Evolutionary conservation across 2,113 vertebrate genomes (phyloP).

Genomic region (Nymphicus hollandicus): DNA sequence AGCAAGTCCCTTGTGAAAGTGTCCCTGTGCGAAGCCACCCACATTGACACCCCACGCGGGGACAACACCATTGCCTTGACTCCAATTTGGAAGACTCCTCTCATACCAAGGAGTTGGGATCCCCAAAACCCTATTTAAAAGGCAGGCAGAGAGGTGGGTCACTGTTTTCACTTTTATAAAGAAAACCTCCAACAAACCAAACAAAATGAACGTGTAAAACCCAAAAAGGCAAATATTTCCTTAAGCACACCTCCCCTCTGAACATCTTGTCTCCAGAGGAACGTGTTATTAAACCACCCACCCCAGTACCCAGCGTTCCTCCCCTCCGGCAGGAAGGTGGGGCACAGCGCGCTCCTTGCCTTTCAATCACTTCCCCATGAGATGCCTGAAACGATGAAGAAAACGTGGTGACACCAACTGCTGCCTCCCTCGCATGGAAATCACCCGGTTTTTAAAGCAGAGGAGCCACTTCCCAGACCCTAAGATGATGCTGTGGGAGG

Average conservation of each 20-base stretch:
- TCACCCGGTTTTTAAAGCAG: neutral
- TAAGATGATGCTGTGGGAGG: neutral
- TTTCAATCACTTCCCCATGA: neutral
- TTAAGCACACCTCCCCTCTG: neutral
- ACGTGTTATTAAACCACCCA: conserved; percentile 49
- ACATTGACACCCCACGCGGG: fast-evolving
- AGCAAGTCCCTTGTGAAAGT: neutral
- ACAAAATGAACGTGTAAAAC: neutral
- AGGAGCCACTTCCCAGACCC: neutral
- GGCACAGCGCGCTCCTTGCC: neutral
- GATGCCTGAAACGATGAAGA: neutral
- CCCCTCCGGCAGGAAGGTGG: conserved; percentile 43
- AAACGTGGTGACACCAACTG: neutral
- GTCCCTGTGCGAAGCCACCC: neutral
- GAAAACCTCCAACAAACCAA: neutral
- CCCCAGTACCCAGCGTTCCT: conserved; percentile 13
- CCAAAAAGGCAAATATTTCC: neutral
- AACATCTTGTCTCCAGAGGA: conserved; percentile 54
- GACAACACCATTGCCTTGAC: neutral
- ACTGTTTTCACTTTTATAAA: neutral
- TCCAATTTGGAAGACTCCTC: neutral
- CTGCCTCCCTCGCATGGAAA: neutral
- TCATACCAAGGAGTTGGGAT: neutral
- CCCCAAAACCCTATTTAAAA: neutral
- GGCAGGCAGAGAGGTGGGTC: neutral